A percentile compares a stretch with the other conserved stretches of the same genome.
phyloP scores from a whole-genome alignment of 2,113 vertebrate species.

The Gasterosteus nipponicus region DNA sequence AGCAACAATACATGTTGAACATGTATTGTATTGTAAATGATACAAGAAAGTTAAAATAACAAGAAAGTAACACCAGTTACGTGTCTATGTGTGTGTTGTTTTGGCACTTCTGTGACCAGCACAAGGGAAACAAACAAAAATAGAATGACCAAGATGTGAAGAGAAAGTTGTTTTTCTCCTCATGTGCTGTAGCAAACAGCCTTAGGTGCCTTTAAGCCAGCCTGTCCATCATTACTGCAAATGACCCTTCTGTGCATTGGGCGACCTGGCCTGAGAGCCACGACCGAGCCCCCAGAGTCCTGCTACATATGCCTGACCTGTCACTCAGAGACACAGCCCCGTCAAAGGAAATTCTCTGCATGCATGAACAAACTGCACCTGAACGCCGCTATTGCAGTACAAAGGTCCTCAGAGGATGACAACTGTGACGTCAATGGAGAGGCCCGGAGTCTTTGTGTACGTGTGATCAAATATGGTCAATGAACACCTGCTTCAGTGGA shows the following conservation, averaged over 20 bases:
- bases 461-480: neutral
- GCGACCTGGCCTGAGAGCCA: constrained; percentile 46
- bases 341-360: constrained; percentile 57
- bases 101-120: constrained; percentile 35
- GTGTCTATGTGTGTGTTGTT: constrained; percentile 18
- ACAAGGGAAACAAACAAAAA: constrained; percentile 37
- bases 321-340: constrained; percentile 61
- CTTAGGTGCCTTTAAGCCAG: constrained; percentile 34
- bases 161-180: constrained; percentile 42
- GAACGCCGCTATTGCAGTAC: constrained; percentile 12
- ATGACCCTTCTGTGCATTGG: constrained; percentile 49
- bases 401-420: neutral
- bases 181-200: constrained; percentile 55
- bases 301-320: constrained; percentile 55
- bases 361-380: constrained; percentile 25
- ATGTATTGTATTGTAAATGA: neutral
- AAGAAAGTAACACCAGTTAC: neutral
- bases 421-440: neutral
- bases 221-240: constrained; percentile 56
- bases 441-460: neutral
- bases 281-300: constrained; percentile 30
- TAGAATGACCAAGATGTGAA: constrained; percentile 49
- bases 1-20: neutral
- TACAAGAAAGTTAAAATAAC: neutral
- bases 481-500: neutral